Evolutionary conservation across 2,888 invertebrate species (phyloP).

Genomic region (Andricus curvator): DNA sequence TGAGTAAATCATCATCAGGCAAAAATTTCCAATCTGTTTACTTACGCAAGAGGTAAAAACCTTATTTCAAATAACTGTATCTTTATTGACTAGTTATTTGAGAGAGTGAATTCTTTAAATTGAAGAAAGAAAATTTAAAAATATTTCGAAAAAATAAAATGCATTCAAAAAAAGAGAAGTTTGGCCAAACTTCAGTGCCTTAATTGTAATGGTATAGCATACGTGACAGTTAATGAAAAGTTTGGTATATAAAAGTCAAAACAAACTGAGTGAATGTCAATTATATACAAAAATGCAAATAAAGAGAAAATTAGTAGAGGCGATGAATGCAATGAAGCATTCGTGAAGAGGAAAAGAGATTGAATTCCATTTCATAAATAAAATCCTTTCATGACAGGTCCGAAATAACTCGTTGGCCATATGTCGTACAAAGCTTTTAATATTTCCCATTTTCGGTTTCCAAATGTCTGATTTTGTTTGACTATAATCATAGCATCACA

Average conservation of each 20-base stretch:
- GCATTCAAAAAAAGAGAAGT: neutral
- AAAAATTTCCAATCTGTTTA: constrained; percentile 34
- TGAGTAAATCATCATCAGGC: constrained; percentile 24
- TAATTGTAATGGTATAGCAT: neutral
- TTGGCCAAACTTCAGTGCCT: neutral
- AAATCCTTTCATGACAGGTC: constrained; percentile 32
- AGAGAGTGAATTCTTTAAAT: neutral
- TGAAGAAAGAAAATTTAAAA: neutral
- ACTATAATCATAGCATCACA: constrained; percentile 29
- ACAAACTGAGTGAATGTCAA: neutral
- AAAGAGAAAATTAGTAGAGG: neutral
- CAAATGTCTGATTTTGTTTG: constrained; percentile 20
- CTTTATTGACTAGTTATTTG: neutral
- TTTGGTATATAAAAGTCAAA: neutral
- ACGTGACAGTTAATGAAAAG: neutral
- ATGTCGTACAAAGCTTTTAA: constrained; percentile 29
- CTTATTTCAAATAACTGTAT: too few species aligned
- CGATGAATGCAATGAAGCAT: constrained; percentile 7
- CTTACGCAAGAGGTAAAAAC: neutral
- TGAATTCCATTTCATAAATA: constrained; percentile 10
- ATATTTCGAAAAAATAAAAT: neutral
- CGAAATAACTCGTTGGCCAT: constrained; percentile 17
- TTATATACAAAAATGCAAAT: constrained; percentile 1
- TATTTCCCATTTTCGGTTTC: constrained; percentile 21
- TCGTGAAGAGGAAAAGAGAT: constrained; percentile 11